Conservation (phyloP, 2,113 vertebrate species). For the Stegostoma tigrinum region DNA sequence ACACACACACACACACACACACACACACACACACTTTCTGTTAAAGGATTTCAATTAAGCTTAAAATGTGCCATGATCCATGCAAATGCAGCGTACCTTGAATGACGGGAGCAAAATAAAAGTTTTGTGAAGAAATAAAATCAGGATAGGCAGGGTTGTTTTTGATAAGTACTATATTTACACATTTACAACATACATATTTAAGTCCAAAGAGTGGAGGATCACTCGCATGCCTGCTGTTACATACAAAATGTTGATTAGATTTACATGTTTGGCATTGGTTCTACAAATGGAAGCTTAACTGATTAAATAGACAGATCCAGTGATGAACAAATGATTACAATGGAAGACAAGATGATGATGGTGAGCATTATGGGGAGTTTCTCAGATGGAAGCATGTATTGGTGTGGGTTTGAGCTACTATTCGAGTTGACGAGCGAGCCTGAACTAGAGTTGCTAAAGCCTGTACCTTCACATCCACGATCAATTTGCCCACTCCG, state of each 20-base stretch:
- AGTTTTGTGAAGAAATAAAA: neutral
- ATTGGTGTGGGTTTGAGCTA: constrained; percentile 39
- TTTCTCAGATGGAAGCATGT: constrained; percentile 9
- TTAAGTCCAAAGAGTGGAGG: neutral
- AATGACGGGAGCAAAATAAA: neutral
- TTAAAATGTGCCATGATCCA: neutral
- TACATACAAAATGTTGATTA: neutral
- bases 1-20: no score
- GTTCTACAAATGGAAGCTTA: neutral
- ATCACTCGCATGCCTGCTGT: neutral
- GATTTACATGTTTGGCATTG: neutral
- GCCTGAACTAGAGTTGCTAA: constrained; percentile 46
- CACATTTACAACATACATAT: constrained; percentile 17
- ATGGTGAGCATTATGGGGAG: no score
- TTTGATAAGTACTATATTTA: constrained; percentile 31
- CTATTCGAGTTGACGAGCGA: constrained; percentile 60
- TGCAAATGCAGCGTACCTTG: neutral
- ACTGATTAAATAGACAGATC: neutral
- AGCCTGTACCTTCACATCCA: constrained; percentile 90
- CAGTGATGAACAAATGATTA: neutral
- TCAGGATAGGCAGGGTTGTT: constrained; percentile 17
- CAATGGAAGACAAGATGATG: neutral
- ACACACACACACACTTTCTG: neutral
- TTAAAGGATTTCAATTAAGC: neutral
- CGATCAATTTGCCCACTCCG: constrained; percentile 96